Base-by-base conservation (phyloP, 1,140 invertebrate genomes). In the Listronotus oregonensis region DNA sequence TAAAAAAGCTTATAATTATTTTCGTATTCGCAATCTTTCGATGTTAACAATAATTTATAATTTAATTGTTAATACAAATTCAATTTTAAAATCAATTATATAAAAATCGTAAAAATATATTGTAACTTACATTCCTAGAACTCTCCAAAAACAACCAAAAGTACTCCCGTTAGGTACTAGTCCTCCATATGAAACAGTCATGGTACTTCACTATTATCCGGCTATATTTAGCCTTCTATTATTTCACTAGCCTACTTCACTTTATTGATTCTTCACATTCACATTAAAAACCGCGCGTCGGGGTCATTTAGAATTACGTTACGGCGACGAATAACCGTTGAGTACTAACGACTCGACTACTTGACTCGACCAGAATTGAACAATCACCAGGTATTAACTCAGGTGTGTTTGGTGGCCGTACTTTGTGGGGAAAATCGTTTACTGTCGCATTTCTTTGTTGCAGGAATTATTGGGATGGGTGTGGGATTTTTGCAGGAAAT, bases 141-240 rank as follows among this genome's bases (percentile, higher is more conserved):
- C 73, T 67, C 72, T 75, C 73, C 91, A 93, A 82, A 94, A 94
- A 81, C 91, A 93, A 75, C 92, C 92, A 78, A 94, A 94, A 81
- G 88, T 92, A 83, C 91, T 93, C 75, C 91, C 91, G 79, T 94
- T 94, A 63, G 91, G 91, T 73, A 94, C 92, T 82, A 92, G 89
- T 75, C 90, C 89, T 69, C 90, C 90, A 82, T 94, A 94, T 37
- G 91, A 92, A 70, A 94, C 87, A 70, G 91, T 94, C 92, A 94
- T 94, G 14, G 59, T 75, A 56, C 11, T 52, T 17, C 11, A 17
- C 37, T 10, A 37, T 37, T 10, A 10, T 12, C 34, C 8, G 34
- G 34, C 34, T 37, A 37, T 37, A 37, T 10, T 12, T 10, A 37
- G 34, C 34, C 34, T 12, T 37, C 8, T 37, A 37, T 37, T 37